A percentile compares a stretch with the other conserved stretches of the same genome.
phyloP scores from a whole-genome alignment of 1,140 invertebrate species.

The Trigoniulus corallinus region DNA sequence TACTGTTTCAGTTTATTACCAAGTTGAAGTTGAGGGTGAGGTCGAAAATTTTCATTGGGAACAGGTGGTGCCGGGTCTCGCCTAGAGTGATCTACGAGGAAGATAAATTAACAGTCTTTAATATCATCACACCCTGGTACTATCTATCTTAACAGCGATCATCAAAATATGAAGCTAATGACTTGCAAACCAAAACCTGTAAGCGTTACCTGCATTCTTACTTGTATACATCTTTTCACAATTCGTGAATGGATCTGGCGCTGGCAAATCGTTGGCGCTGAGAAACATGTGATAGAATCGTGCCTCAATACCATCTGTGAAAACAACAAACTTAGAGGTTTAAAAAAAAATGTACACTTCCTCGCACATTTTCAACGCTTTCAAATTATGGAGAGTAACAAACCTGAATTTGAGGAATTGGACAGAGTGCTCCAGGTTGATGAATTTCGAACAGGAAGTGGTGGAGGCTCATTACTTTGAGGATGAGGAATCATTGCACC shows the following conservation, averaged over 20 bases:
- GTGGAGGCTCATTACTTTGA: background rate
- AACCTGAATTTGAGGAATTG: background rate
- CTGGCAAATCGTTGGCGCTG: background rate
- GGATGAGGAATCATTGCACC: background rate
- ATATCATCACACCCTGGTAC: no score
- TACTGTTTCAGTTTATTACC: no score
- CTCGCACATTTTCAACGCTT: background rate
- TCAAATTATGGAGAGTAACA: no score
- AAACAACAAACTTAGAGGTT: background rate
- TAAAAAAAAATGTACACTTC: background rate
- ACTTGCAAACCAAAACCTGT: no score
- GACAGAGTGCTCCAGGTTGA: background rate
- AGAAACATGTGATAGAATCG: background rate
- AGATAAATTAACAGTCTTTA: no score
- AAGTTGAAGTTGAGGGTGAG: no score
- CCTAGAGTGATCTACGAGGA: background rate
- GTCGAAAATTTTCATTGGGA: no score
- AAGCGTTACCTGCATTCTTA: background rate
- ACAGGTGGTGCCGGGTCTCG: background rate
- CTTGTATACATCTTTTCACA: background rate
- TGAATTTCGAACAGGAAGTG: conserved; percentile 2
- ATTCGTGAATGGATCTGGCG: background rate
- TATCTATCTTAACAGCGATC: no score
- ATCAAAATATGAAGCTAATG: no score
- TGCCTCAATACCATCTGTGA: background rate